Evolutionary conservation across 2,797 vertebrate genomes (phyloP), one percentile per base, ranked within the genome.

Genomic region (Peromyscus melanophrys): DNA sequence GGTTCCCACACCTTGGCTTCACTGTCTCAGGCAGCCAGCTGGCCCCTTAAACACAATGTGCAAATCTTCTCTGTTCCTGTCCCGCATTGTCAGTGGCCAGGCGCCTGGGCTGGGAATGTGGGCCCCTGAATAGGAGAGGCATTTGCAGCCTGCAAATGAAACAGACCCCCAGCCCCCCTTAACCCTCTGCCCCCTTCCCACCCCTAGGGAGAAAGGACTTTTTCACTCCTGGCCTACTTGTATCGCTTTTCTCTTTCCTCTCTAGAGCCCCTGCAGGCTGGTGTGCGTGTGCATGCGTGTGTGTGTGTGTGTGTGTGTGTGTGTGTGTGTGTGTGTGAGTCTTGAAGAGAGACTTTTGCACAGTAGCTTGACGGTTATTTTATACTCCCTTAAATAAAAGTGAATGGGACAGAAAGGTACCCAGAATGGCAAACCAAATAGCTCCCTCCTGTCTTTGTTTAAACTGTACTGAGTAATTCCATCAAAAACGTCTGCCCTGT

Each of bases 1-100:
- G 73, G 98, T 99, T 98, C 99, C 98, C 98, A 99, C 96, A 98
- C 98, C 97, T 98, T 98, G 98, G 98, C 98, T 96, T 46, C 25
- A 49, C 94, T 91, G 95, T 97, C 95, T 69, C 75, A 97, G 98
- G 98, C 91, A 0, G 98, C 98, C 99, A 99, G 99, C 99, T 99
- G 99, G 98, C 98, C 98, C 97, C 95, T 98, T 98, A 98, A 98
- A 98, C 98, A 98, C 98, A 1, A 97, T 98, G 85, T 98, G 98
- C 98, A 97, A 98, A 98, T 98, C 98, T 98, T 97, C 98, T 67
- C 97, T 98, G 98, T 98, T 98, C 98, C 97, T 89, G 89, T 98
- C 96, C 59, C 63, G 97, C 97, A 98, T 99, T 99, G 98, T 99
- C 98, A 98, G 96, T 95, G 98, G 98, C 98, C 96, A 43, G 97